Conservation (phyloP, 2,888 invertebrate genomes). For the Sphaerophoria rueppellii region DNA sequence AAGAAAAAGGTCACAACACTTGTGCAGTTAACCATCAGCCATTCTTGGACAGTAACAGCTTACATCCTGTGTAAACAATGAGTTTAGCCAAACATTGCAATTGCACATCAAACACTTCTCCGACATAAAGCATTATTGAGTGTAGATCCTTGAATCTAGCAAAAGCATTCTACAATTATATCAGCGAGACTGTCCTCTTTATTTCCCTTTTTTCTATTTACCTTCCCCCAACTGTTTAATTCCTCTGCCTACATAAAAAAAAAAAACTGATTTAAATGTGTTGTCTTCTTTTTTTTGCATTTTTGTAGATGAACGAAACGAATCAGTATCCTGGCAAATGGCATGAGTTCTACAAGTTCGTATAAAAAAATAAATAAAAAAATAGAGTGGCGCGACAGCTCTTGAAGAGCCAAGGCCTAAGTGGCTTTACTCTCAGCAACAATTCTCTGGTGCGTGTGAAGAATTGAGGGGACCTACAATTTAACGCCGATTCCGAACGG, state of each 20-base stretch:
- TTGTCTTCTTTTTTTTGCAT: background rate
- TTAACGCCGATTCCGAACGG: no score
- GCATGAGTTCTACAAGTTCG: constrained; percentile 87
- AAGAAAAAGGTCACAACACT: constrained; percentile 24
- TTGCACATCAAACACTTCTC: constrained; percentile 68
- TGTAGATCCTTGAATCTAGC: constrained; percentile 57
- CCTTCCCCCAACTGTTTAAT: background rate
- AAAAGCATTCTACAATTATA: constrained; percentile 57
- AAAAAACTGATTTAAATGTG: background rate
- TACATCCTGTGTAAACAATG: constrained; percentile 48
- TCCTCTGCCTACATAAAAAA: background rate
- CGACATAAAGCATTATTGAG: constrained; percentile 62
- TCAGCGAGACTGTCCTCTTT: constrained; percentile 52
- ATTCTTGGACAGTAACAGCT: constrained; percentile 40
- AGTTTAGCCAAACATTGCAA: constrained; percentile 56
- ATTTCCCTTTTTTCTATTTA: constrained; percentile 8
- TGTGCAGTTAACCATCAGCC: constrained; percentile 63
- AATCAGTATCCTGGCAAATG: constrained; percentile 88
- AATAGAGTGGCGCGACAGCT: no score
- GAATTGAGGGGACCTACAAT: no score
- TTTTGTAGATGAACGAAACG: constrained; percentile 86
- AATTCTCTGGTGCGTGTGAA: no score
- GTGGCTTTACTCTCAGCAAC: no score
- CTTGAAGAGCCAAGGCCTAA: no score
- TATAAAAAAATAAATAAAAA: no score